Conservation (phyloP, 92 coral and sea anemone species). For the Parazoanthus swiftii region DNA sequence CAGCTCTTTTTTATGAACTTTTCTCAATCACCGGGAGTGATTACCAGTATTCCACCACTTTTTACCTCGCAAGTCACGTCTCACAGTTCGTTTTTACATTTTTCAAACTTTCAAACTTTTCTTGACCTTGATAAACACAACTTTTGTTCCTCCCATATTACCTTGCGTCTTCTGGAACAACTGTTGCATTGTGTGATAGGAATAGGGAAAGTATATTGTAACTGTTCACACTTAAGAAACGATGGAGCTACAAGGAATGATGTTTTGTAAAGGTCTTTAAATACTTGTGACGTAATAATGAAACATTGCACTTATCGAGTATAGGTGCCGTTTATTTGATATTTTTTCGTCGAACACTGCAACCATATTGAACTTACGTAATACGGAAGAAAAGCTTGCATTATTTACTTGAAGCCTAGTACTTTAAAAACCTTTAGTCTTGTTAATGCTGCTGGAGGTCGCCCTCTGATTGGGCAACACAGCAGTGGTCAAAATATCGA, state of each 20-base stretch:
- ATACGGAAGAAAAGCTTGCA: too few relatives aligned
- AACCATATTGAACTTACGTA: too few relatives aligned
- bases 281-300: not conserved
- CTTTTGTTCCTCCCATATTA: too few relatives aligned
- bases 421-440: too few relatives aligned
- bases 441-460: too few relatives aligned
- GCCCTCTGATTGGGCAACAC: too few relatives aligned
- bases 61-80: too few relatives aligned
- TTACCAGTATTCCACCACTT: not conserved
- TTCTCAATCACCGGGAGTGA: not conserved
- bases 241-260: not conserved
- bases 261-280: not conserved
- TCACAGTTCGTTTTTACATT: not conserved
- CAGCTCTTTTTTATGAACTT: not conserved
- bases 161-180: not conserved
- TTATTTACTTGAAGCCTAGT: too few relatives aligned
- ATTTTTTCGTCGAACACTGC: not conserved
- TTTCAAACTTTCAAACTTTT: not conserved
- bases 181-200: not conserved
- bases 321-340: not conserved
- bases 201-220: not conserved
- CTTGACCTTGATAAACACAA: not conserved
- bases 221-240: too few relatives aligned
- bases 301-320: not conserved
- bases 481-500: too few relatives aligned